A percentile compares a stretch with the other conserved stretches of the same genome.
These are phyloP conservation scores for Drosophila neocordata DNA, from an alignment of 1,140 invertebrate genomes.

Conservation along the genomic window DNA sequence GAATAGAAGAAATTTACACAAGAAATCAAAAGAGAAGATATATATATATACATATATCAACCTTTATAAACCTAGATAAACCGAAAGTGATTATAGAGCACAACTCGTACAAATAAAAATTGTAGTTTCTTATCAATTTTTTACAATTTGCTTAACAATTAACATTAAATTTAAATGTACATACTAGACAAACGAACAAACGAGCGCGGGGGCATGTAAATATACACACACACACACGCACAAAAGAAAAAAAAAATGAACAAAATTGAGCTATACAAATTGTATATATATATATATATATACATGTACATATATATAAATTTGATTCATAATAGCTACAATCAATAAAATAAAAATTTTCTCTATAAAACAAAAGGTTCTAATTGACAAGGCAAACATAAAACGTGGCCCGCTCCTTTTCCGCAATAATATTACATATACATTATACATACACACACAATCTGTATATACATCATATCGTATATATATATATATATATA, in stretches of 20 bases:
- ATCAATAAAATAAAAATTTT: constrained; percentile 43
- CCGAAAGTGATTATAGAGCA: constrained; percentile 40
- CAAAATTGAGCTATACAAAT: constrained; percentile 47
- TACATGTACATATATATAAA: constrained; percentile 7
- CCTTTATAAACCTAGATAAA: constrained; percentile 9
- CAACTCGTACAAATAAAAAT: constrained; percentile 50
- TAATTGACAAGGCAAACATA: constrained; percentile 47
- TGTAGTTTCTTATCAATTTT: constrained; percentile 40
- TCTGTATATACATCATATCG: too few relatives aligned
- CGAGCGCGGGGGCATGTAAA: constrained; percentile 23
- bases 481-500: constrained; percentile 10
- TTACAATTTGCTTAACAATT: constrained; percentile 56
- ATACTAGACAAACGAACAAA: constrained; percentile 56
- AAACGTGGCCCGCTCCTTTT: constrained; percentile 14
- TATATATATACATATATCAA: constrained; percentile 1
- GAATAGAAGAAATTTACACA: constrained; percentile 35
- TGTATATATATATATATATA: constrained; percentile 23
- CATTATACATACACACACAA: too few relatives aligned
- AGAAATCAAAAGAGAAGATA: constrained; percentile 36
- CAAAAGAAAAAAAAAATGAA: constrained; percentile 42
- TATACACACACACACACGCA: constrained; percentile 11
- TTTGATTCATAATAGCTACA: constrained; percentile 33
- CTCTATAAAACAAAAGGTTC: constrained; percentile 53
- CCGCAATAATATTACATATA: constrained; percentile 10
- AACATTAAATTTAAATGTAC: constrained; percentile 41